phyloP scores from a whole-genome alignment of 2,113 vertebrate genomes.

The Silurus asotus region DNA sequence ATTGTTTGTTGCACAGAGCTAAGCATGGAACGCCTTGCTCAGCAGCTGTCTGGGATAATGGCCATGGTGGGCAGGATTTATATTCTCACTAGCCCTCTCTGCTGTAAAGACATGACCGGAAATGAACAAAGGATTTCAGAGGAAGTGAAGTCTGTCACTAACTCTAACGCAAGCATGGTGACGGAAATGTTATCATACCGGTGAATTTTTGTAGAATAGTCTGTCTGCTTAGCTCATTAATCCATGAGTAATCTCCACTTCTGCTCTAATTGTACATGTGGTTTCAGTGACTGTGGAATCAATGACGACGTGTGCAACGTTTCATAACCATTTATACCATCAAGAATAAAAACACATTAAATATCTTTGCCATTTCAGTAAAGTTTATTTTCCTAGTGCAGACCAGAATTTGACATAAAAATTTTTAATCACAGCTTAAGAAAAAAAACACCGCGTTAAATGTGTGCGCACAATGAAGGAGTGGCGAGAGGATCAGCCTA shows the following conservation, averaged over 20 bases:
- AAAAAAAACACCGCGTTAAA: slow-evolving; percentile 17
- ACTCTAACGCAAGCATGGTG: not conserved
- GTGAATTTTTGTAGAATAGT: not conserved
- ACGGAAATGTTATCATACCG: slow-evolving; percentile 4
- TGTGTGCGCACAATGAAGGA: not conserved
- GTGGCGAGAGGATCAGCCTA: not conserved
- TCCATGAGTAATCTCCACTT: slow-evolving; percentile 4
- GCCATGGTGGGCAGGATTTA: slow-evolving; percentile 40
- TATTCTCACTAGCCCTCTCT: slow-evolving; percentile 25
- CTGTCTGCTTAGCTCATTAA: slow-evolving; percentile 7
- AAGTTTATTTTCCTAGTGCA: slow-evolving; percentile 53
- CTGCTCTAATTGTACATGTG: not conserved
- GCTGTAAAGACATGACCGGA: slow-evolving; percentile 22
- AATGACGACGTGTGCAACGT: not conserved
- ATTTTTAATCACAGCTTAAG: slow-evolving; percentile 33
- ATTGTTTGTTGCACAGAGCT: slow-evolving; percentile 43
- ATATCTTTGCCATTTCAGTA: slow-evolving; percentile 2
- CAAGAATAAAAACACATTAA: slow-evolving; percentile 4
- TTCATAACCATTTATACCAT: not conserved
- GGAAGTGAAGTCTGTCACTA: slow-evolving; percentile 20
- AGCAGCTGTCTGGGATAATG: slow-evolving; percentile 51
- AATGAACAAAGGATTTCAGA: slow-evolving; percentile 42
- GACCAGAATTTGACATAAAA: slow-evolving; percentile 17
- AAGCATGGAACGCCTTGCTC: slow-evolving; percentile 42
- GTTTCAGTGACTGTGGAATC: not conserved